Evolutionary conservation across 1,140 invertebrate genomes (phyloP), one percentile per base, ranked within the genome.

Genomic region (Thaumetopoea pityocampa): DNA sequence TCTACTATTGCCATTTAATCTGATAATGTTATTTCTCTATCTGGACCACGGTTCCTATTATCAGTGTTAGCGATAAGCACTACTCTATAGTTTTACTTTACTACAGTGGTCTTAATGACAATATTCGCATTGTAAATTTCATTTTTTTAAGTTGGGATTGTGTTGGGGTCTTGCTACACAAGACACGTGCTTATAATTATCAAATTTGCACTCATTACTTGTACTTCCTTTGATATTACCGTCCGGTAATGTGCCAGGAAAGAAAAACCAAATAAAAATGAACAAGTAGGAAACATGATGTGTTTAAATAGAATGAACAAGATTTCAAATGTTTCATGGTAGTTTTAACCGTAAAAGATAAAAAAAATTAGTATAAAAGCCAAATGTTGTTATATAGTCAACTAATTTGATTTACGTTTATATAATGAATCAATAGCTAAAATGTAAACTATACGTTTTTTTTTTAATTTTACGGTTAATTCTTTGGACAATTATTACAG

Each of bases 201-300:
- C 66, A 78, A 76, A 62, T 72, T 64, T 78, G 59, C 67, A 79
- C 59, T 76, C 56, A 78, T 82, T 82, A 82, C 78, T 82, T 82
- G 78, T 82, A 82, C 78, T 82, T 82, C 78, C 78, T 82, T 76
- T 46, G 55, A 32, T 43, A 33, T 47, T 60, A 68, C 57, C 63
- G 51, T 82, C 78, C 78, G 33, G 69, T 59, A 55, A 61, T 53
- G 74, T 82, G 78, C 74, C 72, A 76, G 71, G 72, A 67, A 66
- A 60, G 76, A 68, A 66, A 74, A 70, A 45, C 55, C 72, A 69
- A 69, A 63, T 20, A 68, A 51, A 71, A 72, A 72, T 73, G 45
- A 74, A 71, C 67, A 78, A 66, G 51, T 66, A 60, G 61, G 66
- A 62, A 57, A 32, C 41, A 64, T 58, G 49, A 52, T n/a, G 44